Evolutionary conservation across 92 coral and sea anemone genomes (phyloP), one percentile per base, ranked within the genome.

Genomic region (Hydrozoanthus gracilis): DNA sequence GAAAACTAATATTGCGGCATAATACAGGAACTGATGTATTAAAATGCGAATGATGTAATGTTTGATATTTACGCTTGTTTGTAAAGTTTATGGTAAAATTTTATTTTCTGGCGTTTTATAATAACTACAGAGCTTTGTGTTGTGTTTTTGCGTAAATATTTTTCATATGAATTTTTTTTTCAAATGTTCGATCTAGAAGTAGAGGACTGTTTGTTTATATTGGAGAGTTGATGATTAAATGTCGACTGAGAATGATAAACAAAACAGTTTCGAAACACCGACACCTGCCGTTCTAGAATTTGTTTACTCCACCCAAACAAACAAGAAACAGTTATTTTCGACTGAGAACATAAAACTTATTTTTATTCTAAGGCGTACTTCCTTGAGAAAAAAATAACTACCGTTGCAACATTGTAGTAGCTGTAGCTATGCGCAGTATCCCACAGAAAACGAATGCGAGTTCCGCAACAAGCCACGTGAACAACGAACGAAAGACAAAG

Each of bases 391-490:
- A 17, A 27, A 69, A 69, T n/a, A n/a, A n/a, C n/a, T n/a, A n/a
- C n/a, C n/a, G n/a, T n/a, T n/a, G n/a, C n/a, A 27, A 27, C 39
- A 27, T 27, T 27, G 0, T 27, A 27, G 2, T 27, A 27, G 39
- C 39, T 27, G n/a, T n/a, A 27, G 39, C 39, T 27, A 27, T 27
- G 39, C 39, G 39, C 39, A 27, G 39, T 27, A 27, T 27, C 39
- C 39, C 39, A 27, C 39, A 27, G 39, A 27, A 27, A 74, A 15
- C 18, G 79, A 39, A 75, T 15, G 47, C 50, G 56, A n/a, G 9
- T 13, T 51, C 49, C 64, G 52, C 73, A 18, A 39, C 1, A 45
- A 67, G 45, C 27, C 85, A 80, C 74, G 85, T 80, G 85, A 45
- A 65, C 44, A 4, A 48, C 14, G 65, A 65, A 17, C n/a, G 54